Evolutionary conservation across 1,140 invertebrate genomes (phyloP).

Genomic region (Thalassaphorura encarpata): DNA sequence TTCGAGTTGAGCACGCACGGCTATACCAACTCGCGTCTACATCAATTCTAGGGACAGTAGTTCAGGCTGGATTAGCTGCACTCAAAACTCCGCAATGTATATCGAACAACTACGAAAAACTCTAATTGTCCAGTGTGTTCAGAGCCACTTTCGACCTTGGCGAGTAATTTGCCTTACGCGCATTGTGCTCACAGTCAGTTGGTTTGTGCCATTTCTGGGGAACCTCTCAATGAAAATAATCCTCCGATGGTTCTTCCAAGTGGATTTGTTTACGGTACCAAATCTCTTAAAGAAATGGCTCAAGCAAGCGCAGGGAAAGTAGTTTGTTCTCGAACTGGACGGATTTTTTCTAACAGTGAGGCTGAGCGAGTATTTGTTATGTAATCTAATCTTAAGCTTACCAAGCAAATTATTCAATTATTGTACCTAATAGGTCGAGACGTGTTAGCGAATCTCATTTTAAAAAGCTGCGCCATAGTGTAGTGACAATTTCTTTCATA

Average conservation of each 20-base stretch:
- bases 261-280: slow-evolving; percentile 90
- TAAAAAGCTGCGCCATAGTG: too few relatives aligned
- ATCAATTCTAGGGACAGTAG: slow-evolving; percentile 80
- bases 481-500: too few relatives aligned
- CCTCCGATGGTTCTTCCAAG: slow-evolving; percentile 97
- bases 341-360: slow-evolving; percentile 75
- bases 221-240: slow-evolving; percentile 94
- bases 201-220: slow-evolving; percentile 81
- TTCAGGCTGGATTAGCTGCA: slow-evolving; percentile 86
- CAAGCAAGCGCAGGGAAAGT: slow-evolving; percentile 75
- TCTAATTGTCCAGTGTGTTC: slow-evolving; percentile 89
- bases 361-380: slow-evolving; percentile 93
- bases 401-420: too few relatives aligned
- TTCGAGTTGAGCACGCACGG: slow-evolving; percentile 85
- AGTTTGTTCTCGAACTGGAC: slow-evolving; percentile 83
- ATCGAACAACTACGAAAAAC: slow-evolving; percentile 47
- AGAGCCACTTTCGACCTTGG: slow-evolving; percentile 74
- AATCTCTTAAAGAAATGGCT: slow-evolving; percentile 79
- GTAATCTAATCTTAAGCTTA: slow-evolving; percentile 50
- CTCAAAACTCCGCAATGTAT: slow-evolving; percentile 76
- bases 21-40: slow-evolving; percentile 84
- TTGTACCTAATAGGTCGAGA: too few relatives aligned
- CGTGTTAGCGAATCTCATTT: too few relatives aligned
- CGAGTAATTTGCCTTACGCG: slow-evolving; percentile 77
- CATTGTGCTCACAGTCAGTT: slow-evolving; percentile 92